A percentile compares a stretch with the other conserved stretches of the same genome.
Conservation (phyloP, 2,797 vertebrate species). For the Pelodytes ibericus region DNA sequence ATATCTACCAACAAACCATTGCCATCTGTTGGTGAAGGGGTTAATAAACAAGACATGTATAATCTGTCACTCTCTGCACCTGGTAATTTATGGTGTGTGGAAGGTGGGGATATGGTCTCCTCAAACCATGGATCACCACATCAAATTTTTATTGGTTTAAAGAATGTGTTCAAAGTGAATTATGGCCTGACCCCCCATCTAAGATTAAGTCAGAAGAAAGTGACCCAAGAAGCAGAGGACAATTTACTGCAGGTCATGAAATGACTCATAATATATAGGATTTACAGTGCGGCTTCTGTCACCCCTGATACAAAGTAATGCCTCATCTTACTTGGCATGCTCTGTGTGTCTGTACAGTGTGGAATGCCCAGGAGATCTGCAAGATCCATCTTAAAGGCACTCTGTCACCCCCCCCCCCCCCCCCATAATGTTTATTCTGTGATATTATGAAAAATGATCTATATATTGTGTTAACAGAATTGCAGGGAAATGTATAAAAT, state of each 20-base stretch:
- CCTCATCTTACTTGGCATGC: background rate
- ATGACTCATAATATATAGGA: slow-evolving; percentile 45
- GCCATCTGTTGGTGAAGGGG: background rate
- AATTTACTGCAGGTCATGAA: slow-evolving; percentile 49
- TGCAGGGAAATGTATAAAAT: too few species aligned
- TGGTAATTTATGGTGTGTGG: slow-evolving; percentile 28
- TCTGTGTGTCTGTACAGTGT: background rate
- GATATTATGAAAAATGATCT: too few species aligned
- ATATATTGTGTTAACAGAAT: too few species aligned
- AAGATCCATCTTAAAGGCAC: background rate
- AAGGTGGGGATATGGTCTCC: slow-evolving; percentile 25
- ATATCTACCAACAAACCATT: too few species aligned
- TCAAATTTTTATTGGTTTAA: slow-evolving; percentile 56
- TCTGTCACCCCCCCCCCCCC: too few species aligned
- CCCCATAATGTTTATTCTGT: too few species aligned
- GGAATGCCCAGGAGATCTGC: background rate
- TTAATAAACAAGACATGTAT: background rate
- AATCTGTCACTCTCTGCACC: background rate
- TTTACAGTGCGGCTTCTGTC: slow-evolving; percentile 38
- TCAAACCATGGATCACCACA: slow-evolving; percentile 45
- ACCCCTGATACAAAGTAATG: slow-evolving; percentile 40
- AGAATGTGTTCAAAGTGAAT: slow-evolving; percentile 49
- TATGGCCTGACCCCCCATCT: slow-evolving; percentile 50
- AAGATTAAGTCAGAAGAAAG: slow-evolving; percentile 55
- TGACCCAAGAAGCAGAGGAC: slow-evolving; percentile 47